Conservation (phyloP, 1,140 invertebrate species). For the Nautilus pompilius region DNA sequence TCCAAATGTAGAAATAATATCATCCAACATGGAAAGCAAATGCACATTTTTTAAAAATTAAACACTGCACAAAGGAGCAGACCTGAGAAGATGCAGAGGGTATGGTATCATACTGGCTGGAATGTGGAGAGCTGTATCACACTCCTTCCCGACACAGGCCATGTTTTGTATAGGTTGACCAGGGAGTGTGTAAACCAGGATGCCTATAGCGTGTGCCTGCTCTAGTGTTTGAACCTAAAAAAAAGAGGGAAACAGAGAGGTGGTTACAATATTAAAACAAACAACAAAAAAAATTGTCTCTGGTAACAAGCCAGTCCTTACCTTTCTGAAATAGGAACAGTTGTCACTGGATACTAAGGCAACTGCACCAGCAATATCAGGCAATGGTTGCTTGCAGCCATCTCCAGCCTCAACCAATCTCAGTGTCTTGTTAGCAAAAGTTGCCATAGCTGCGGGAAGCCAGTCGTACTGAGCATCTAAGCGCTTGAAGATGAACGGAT, state of each 20-base stretch:
- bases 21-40: too few relatives aligned
- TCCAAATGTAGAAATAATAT: too few relatives aligned
- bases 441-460: conserved; percentile 22
- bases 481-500: conserved; percentile 22
- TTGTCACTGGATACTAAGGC: conserved; percentile 19
- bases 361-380: conserved; percentile 16
- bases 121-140: conserved; percentile 17
- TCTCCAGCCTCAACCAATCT: conserved; percentile 10
- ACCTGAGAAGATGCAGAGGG: too few relatives aligned
- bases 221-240: neutral
- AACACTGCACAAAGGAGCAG: too few relatives aligned
- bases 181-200: conserved; percentile 15
- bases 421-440: conserved; percentile 21
- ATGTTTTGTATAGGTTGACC: conserved; percentile 18
- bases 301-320: too few relatives aligned
- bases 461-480: conserved; percentile 38
- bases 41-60: too few relatives aligned
- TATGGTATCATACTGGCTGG: conserved; percentile 20
- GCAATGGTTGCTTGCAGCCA: conserved; percentile 14
- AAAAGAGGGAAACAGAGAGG: neutral
- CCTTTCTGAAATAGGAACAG: conserved; percentile 30
- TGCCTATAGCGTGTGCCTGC: conserved; percentile 12
- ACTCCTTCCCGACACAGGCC: conserved; percentile 23
- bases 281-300: too few relatives aligned
- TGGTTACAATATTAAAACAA: too few relatives aligned